Evolutionary conservation across 2,113 vertebrate genomes (phyloP).

Genomic region (Muntiacus reevesi): DNA sequence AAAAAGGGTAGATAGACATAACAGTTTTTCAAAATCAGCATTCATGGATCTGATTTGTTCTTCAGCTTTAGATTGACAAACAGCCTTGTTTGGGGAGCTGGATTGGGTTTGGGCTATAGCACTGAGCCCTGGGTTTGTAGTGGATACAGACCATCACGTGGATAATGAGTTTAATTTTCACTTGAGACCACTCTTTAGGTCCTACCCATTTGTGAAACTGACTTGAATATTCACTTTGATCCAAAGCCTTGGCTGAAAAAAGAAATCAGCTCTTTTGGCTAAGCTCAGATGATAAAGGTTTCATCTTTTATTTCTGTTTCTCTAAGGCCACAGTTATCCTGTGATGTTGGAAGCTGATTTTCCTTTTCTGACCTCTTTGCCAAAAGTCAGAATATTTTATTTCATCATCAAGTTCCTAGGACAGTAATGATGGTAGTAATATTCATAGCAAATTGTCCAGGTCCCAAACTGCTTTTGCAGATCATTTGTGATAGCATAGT

Average conservation of each 20-base stretch:
- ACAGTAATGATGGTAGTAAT: neutral
- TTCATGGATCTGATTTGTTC: neutral
- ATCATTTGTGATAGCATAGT: neutral
- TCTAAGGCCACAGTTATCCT: neutral
- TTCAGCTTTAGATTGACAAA: neutral
- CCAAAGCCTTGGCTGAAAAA: neutral
- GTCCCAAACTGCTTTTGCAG: conserved; percentile 1
- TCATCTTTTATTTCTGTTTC: neutral
- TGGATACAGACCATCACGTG: neutral
- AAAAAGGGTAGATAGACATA: neutral
- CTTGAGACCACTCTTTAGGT: neutral
- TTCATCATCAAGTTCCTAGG: neutral
- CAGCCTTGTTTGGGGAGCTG: neutral
- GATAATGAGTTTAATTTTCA: neutral
- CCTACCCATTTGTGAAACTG: neutral
- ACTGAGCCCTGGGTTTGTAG: neutral
- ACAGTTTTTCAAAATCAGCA: neutral
- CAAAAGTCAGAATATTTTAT: neutral
- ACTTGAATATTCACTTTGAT: neutral
- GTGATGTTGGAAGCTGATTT: neutral
- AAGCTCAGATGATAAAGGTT: neutral
- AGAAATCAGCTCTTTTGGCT: neutral
- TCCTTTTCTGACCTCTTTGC: neutral
- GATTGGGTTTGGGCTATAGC: neutral
- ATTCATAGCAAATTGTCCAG: neutral